phyloP scores from a whole-genome alignment of 2,113 vertebrate genomes.

The Cyanocitta stelleri region DNA sequence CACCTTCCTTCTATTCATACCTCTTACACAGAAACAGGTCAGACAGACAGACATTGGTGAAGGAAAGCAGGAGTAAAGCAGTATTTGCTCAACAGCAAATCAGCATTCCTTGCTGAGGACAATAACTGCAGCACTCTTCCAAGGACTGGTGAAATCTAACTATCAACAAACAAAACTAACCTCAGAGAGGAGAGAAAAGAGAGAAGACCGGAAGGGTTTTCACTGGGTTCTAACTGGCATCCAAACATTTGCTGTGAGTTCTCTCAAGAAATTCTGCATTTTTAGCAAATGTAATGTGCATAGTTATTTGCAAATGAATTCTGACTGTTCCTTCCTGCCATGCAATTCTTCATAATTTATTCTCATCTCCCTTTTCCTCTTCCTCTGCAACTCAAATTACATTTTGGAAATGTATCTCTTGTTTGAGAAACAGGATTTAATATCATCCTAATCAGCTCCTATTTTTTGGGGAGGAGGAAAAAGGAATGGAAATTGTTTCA shows the following conservation, averaged over 20 bases:
- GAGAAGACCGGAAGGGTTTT: not conserved
- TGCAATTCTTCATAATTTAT: not conserved
- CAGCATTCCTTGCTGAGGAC: not conserved
- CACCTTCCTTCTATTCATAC: not conserved
- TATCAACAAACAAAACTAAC: not conserved
- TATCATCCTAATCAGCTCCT: not conserved
- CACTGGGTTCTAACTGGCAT: not conserved
- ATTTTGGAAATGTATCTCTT: not conserved
- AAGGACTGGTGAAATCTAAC: not conserved
- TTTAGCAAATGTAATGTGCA: not conserved
- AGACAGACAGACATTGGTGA: not conserved
- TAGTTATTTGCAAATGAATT: constrained; percentile 6
- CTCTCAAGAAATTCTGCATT: not conserved
- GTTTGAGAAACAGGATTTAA: not conserved
- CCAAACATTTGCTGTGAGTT: not conserved
- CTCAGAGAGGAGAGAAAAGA: not conserved
- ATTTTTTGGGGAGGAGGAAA: not conserved
- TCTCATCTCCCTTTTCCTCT: not conserved
- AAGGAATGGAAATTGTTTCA: not conserved
- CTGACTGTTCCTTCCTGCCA: not conserved
- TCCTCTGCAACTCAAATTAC: not conserved
- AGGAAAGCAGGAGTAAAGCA: not conserved
- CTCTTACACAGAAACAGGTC: not conserved
- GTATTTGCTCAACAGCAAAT: not conserved
- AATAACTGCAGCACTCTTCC: not conserved